Evolutionary conservation across 2,888 invertebrate genomes (phyloP), one percentile per base, ranked within the genome.

Genomic region (Petrophora chlorosata): DNA sequence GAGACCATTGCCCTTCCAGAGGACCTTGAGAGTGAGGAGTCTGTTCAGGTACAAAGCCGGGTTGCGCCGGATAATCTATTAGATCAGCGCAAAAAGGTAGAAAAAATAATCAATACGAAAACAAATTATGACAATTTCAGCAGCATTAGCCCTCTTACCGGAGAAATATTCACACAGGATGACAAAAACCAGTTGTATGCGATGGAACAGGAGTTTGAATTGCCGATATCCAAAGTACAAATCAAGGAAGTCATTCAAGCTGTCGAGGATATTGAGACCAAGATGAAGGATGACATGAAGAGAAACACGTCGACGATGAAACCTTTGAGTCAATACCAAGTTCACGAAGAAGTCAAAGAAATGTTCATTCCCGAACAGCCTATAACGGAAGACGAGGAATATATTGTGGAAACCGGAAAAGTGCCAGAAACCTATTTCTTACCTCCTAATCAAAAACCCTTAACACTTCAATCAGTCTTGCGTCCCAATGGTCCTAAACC

Each of bases 11-110:
- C 35, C 1, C 79, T 83, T 2, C 82, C 85, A 8, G 75, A 77
- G 38, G 82, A 87, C 55, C 73, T 85, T 42, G 71, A 70, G 10
- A 79, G 79, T 41, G 87, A 90, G 69, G 91, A 91, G 63, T 95
- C 95, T 38, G 92, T 94, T 67, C 91, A 92, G 78, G 93, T 94
- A 76, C 92, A 92, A 70, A 92, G 91, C 54, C 90, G 93, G 70
- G 85, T 93, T 71, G 91, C 91, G 71, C 93, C 93, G 54, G 92
- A 92, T 78, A 91, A 91, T 81, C 90, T 91, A 70, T 67, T 86
- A 76, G 82, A 85, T 73, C 78, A 79, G 25, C 81, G 81, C 65
- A 81, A 70, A 69, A 87, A 86, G 65, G 52, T 82, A 34, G 79
- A 85, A 61, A 88, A 88, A 80, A 83, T 85, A 72, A 86, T 84